Percentiles rank a stretch among this genome's conserved stretches.
phyloP scores from a whole-genome alignment of 2,888 invertebrate genomes.

The Synergus gifuensis region DNA sequence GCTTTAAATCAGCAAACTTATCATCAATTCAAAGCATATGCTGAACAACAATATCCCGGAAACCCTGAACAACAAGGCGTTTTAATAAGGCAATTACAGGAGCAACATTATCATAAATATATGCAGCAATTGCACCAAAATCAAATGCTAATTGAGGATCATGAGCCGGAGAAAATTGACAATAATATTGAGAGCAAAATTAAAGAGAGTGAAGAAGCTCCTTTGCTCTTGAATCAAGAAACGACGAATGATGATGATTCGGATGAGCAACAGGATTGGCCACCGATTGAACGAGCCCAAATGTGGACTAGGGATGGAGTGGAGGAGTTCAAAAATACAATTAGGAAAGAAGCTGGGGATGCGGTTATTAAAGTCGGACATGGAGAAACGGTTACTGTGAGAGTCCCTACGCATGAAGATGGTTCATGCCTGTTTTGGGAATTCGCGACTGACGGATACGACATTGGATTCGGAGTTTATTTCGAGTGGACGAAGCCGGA shows the following conservation, averaged over 20 bases:
- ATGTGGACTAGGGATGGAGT: slow-evolving; percentile 98
- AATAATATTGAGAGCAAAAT: slow-evolving; percentile 62
- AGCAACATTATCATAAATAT: slow-evolving; percentile 99
- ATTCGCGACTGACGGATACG: slow-evolving; percentile 98
- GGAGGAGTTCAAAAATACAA: slow-evolving; percentile 92
- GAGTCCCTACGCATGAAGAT: slow-evolving; percentile 97
- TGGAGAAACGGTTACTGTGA: slow-evolving; percentile 97
- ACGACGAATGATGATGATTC: slow-evolving; percentile 69
- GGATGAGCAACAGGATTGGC: slow-evolving; percentile 73
- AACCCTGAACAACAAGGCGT: slow-evolving; percentile 95
- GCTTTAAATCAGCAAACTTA: slow-evolving; percentile 97
- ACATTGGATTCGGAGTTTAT: slow-evolving; percentile 98
- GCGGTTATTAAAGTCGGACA: slow-evolving; percentile 96
- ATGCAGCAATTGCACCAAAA: slow-evolving; percentile 92
- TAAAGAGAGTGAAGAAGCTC: slow-evolving; percentile 61
- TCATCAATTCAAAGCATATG: slow-evolving; percentile 93
- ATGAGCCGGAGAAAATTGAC: slow-evolving; percentile 64
- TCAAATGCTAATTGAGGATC: slow-evolving; percentile 71
- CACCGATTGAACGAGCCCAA: slow-evolving; percentile 86
- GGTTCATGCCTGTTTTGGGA: slow-evolving; percentile 98
- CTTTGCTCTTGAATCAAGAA: slow-evolving; percentile 54
- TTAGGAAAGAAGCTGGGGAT: slow-evolving; percentile 89
- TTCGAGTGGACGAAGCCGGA: slow-evolving; percentile 98
- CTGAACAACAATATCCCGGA: slow-evolving; percentile 93
- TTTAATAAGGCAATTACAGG: slow-evolving; percentile 95